phyloP scores from a whole-genome alignment of 2,113 vertebrate species.

The Arenaria interpres region DNA sequence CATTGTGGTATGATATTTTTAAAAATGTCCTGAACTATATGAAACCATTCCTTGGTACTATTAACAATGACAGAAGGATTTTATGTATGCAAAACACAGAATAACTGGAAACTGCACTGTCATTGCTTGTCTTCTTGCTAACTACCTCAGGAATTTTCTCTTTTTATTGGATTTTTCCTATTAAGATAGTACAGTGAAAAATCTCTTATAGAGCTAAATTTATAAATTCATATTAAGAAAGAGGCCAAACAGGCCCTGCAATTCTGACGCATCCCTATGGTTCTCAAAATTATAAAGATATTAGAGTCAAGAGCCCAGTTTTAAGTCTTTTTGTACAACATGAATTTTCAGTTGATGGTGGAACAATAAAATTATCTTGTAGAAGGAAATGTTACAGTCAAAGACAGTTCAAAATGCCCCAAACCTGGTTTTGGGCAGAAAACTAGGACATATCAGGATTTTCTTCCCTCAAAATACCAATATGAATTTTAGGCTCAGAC shows the following conservation, averaged over 20 bases:
- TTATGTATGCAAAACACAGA: not conserved
- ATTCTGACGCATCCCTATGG: not conserved
- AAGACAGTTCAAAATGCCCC: not conserved
- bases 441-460: not conserved
- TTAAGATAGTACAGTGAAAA: not conserved
- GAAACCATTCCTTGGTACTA: not conserved
- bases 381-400: not conserved
- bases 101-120: not conserved
- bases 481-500: not conserved
- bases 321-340: not conserved
- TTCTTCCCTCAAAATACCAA: not conserved
- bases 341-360: not conserved
- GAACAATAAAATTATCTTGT: not conserved
- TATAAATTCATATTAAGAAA: not conserved
- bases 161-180: not conserved
- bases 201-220: not conserved
- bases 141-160: not conserved
- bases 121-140: not conserved
- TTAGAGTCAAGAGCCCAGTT: not conserved
- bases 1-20: not conserved
- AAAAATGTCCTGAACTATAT: fast-evolving
- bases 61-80: not conserved
- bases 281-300: not conserved
- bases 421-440: not conserved
- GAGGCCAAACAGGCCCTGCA: not conserved